Conservation (phyloP, 2,113 vertebrate species). For the Noctilio leporinus region DNA sequence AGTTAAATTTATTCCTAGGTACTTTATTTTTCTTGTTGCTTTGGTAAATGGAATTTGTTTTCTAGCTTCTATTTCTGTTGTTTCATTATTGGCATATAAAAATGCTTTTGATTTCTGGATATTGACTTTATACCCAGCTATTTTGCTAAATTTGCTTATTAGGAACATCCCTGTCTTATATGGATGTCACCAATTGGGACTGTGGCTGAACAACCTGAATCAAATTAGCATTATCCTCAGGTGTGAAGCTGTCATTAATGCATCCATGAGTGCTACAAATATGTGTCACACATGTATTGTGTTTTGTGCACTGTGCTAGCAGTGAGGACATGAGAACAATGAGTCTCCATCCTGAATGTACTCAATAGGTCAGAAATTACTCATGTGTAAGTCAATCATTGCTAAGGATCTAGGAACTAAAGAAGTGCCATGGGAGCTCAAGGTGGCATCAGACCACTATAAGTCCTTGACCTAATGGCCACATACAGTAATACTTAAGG, state of each 20-base stretch:
- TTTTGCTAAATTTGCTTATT: too few relatives aligned
- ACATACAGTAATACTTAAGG: not conserved
- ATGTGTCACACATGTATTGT: too few relatives aligned
- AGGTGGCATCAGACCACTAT: not conserved
- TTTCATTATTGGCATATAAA: too few relatives aligned
- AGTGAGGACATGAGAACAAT: not conserved
- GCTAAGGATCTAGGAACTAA: not conserved
- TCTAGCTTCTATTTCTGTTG: too few relatives aligned
- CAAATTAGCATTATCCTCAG: not conserved
- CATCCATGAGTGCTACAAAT: not conserved
- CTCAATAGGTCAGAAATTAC: not conserved
- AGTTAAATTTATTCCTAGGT: too few relatives aligned
- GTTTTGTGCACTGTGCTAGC: not conserved
- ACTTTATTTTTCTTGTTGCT: too few relatives aligned
- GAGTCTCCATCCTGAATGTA: not conserved
- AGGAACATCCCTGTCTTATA: not conserved
- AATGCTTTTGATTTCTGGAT: too few relatives aligned
- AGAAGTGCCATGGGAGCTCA: not conserved
- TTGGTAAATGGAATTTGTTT: too few relatives aligned
- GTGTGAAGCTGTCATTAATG: not conserved
- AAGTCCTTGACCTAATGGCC: not conserved
- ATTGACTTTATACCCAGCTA: too few relatives aligned
- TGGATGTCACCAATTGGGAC: rapidly evolving
- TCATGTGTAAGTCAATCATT: not conserved
- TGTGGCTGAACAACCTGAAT: not conserved